These are phyloP conservation scores for Sepiola atlantica DNA, from an alignment of 2,888 invertebrate species.

Conservation along the genomic window DNA sequence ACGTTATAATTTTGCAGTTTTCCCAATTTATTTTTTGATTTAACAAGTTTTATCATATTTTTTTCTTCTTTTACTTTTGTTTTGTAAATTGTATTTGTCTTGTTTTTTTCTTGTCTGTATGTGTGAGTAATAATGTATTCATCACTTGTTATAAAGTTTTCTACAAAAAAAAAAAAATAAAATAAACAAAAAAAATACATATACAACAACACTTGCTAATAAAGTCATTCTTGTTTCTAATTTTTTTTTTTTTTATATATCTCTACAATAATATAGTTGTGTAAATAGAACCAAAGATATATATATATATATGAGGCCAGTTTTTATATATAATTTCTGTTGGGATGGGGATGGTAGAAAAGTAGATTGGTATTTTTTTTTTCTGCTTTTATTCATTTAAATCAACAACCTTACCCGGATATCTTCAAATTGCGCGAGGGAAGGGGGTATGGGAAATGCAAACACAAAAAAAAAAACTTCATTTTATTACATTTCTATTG, in stretches of 20 bases:
- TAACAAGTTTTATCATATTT: background rate
- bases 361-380: background rate
- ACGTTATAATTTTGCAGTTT: background rate
- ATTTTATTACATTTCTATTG: background rate
- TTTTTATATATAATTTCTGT: background rate
- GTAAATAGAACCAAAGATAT: background rate
- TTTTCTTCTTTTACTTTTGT: background rate
- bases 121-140: no score
- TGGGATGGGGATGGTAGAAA: background rate
- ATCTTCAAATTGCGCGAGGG: background rate
- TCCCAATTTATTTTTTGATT: background rate
- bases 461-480: background rate
- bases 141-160: background rate
- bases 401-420: conserved; percentile 16
- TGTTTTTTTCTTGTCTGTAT: background rate
- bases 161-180: no score
- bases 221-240: background rate
- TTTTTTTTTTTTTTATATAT: background rate
- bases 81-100: background rate
- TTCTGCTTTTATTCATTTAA: background rate
- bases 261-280: conserved; percentile 1
- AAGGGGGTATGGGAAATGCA: no score
- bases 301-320: background rate
- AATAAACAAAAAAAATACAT: background rate
- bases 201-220: conserved; percentile 22